These are phyloP conservation scores for Trichoplusia ni DNA, from an alignment of 1,140 invertebrate species.

Conservation along the genomic window DNA sequence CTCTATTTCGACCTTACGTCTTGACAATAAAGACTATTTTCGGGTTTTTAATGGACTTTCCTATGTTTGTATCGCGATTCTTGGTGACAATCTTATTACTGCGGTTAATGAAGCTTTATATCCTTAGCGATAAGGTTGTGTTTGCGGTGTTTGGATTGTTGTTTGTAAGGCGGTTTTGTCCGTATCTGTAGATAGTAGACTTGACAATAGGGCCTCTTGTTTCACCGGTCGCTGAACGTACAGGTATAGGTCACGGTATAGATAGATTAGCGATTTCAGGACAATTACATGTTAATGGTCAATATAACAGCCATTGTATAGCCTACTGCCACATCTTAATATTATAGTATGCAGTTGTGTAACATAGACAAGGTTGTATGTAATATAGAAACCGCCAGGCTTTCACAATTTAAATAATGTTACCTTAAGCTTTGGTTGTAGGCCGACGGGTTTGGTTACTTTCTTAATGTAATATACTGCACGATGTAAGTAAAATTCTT, in stretches of 20 bases:
- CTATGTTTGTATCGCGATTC: constrained; percentile 18
- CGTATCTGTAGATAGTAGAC: constrained; percentile 65
- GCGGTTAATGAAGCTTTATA: constrained; percentile 13
- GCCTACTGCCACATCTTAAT: too few relatives aligned
- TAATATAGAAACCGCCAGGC: too few relatives aligned
- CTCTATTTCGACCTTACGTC: constrained; percentile 19
- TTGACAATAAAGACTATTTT: neutral
- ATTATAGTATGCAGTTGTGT: too few relatives aligned
- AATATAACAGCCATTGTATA: neutral
- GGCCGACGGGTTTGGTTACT: too few relatives aligned
- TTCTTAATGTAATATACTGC: too few relatives aligned
- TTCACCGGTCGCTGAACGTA: constrained; percentile 66
- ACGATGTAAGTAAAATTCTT: too few relatives aligned
- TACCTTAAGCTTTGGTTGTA: too few relatives aligned
- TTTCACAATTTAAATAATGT: too few relatives aligned
- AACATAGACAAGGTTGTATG: too few relatives aligned
- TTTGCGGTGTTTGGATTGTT: constrained; percentile 11
- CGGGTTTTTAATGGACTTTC: neutral
- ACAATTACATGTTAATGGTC: neutral
- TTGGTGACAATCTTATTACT: constrained; percentile 36
- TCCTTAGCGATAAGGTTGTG: neutral
- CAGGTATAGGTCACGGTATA: constrained; percentile 21
- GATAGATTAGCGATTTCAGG: neutral
- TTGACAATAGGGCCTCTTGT: constrained; percentile 76
- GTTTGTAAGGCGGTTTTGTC: constrained; percentile 26